These are phyloP conservation scores for Melinaea marsaeus DNA, from an alignment of 2,888 invertebrate genomes.

Conservation along the genomic window DNA sequence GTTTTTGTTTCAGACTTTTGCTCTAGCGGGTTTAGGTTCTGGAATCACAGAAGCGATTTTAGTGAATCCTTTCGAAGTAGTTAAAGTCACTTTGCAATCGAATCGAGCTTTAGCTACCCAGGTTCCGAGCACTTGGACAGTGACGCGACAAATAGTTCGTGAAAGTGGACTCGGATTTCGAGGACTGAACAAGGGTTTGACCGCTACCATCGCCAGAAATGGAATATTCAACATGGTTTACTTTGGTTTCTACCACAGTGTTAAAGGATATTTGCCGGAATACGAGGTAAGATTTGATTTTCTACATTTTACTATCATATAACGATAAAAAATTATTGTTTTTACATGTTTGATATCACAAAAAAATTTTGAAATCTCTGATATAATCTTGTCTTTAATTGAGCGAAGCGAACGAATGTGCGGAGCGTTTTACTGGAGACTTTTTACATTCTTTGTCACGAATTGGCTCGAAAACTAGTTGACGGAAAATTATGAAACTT, in stretches of 20 bases:
- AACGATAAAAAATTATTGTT: too few relatives aligned
- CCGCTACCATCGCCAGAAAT: conserved; percentile 92
- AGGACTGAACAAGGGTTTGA: conserved; percentile 92
- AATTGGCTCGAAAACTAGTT: too few relatives aligned
- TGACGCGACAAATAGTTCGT: conserved; percentile 87
- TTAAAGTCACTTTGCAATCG: conserved; percentile 93
- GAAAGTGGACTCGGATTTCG: conserved; percentile 86
- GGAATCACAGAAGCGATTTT: conserved; percentile 95
- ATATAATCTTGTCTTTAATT: too few relatives aligned
- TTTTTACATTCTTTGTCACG: too few relatives aligned
- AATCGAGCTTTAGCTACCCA: conserved; percentile 81
- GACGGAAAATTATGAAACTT: too few relatives aligned
- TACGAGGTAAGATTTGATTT: conserved; percentile 69
- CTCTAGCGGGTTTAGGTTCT: conserved; percentile 91
- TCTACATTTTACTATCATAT: too few relatives aligned
- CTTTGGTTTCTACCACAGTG: conserved; percentile 96
- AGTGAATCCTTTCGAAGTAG: conserved; percentile 96
- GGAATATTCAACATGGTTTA: conserved; percentile 96
- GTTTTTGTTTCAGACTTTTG: conserved; percentile 83
- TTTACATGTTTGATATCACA: too few relatives aligned
- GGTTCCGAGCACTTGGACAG: conserved; percentile 85
- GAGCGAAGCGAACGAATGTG: too few relatives aligned
- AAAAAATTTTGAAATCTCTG: too few relatives aligned
- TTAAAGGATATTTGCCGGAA: conserved; percentile 85
- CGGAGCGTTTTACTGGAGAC: too few relatives aligned